Evolutionary conservation across 1,140 invertebrate species (phyloP), one percentile per base, ranked within the genome.

Genomic region (Trachymyrmex septentrionalis): DNA sequence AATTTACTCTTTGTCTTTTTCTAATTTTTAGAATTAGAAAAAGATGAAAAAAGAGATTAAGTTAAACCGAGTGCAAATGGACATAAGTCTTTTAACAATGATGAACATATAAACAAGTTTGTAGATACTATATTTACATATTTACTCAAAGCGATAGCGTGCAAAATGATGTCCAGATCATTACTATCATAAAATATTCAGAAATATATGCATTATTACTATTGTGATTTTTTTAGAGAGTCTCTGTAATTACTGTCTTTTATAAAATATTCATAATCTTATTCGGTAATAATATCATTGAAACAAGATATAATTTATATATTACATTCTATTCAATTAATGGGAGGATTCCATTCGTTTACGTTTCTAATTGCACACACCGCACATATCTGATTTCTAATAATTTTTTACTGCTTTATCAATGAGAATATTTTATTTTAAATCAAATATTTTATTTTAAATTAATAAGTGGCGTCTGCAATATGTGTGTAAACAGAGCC

Each of bases 41-140:
- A n/a, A n/a, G n/a, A n/a, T n/a, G n/a, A n/a, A n/a, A n/a, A n/a
- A n/a, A n/a, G n/a, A n/a, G n/a, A n/a, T n/a, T n/a, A n/a, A n/a
- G n/a, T n/a, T n/a, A n/a, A n/a, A n/a, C n/a, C n/a, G n/a, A n/a
- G n/a, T n/a, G n/a, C n/a, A n/a, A n/a, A n/a, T n/a, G n/a, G n/a
- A n/a, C n/a, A n/a, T n/a, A 53, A 27, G 19, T 78, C 76, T 59
- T 57, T 27, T 9, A 50, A 84, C 3, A 10, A 73, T 57, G 24
- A 84, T 84, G 73, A 84, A 21, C 55, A 84, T 84, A 84, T 30
- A 84, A 84, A 84, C 61, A 24, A 75, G 14, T 14, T 44, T 73
- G 53, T 44, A 30, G 73, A 84, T 38, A 73, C 21, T 59, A 50
- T 63, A 50, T 73, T 61, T 21, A n/a, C n/a, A n/a, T n/a, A 75